phyloP scores from a whole-genome alignment of 2,113 vertebrate species.

The Bungarus multicinctus region DNA sequence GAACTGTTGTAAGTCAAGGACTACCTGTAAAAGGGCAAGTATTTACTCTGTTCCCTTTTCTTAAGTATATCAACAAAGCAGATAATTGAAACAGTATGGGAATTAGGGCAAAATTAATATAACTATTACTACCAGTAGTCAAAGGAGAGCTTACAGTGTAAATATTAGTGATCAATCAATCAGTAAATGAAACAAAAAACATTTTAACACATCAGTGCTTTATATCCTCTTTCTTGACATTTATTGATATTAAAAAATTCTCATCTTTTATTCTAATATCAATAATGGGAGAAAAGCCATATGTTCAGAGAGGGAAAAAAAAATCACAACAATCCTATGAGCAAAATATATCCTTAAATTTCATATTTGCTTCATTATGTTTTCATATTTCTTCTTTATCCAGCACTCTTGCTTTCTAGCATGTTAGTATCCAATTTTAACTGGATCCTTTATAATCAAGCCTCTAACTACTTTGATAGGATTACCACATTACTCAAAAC shows the following conservation, averaged over 20 bases:
- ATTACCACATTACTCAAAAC: not conserved
- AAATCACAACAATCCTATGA: not conserved
- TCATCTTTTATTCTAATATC: not conserved
- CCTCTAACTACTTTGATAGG: not conserved
- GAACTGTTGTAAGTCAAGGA: not conserved
- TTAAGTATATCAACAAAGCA: not conserved
- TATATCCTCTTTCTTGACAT: not conserved
- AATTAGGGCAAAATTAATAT: not conserved
- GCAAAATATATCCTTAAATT: not conserved
- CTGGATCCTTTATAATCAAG: not conserved
- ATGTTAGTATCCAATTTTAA: not conserved
- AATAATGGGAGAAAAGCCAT: not conserved
- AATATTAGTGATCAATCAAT: not conserved
- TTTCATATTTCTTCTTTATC: not conserved
- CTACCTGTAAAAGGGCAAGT: not conserved
- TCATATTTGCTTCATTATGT: not conserved
- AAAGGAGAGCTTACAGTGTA: not conserved
- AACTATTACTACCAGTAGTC: not conserved
- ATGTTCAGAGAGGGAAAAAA: not conserved
- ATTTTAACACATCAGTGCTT: not conserved
- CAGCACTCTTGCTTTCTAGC: not conserved
- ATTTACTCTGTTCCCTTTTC: not conserved
- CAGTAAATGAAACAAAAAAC: not conserved
- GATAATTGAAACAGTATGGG: not conserved
- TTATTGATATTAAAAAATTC: not conserved